Conservation (phyloP, 2,113 vertebrate genomes). For the Oxyura jamaicensis region DNA sequence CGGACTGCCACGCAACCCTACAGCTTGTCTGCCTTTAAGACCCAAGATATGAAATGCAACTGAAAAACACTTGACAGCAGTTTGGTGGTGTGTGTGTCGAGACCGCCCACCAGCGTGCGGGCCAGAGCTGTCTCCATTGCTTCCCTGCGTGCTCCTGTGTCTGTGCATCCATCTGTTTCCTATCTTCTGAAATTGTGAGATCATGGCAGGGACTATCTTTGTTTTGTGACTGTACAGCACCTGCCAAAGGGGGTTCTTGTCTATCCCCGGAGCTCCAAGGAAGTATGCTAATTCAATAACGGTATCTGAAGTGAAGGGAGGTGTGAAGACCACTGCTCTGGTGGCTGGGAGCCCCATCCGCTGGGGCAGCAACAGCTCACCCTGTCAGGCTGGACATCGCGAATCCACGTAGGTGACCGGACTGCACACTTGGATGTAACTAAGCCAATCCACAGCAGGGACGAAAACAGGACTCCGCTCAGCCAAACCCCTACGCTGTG, state of each 20-base stretch:
- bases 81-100: not conserved
- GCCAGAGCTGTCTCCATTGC: rapidly evolving
- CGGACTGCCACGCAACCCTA: not conserved
- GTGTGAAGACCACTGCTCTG: not conserved
- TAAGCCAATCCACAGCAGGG: not conserved
- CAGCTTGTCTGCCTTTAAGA: not conserved
- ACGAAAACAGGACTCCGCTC: not conserved
- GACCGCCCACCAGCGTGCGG: not conserved
- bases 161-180: not conserved
- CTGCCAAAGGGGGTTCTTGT: not conserved
- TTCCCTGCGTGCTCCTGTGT: not conserved
- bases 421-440: not conserved
- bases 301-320: not conserved
- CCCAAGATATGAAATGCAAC: not conserved
- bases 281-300: rapidly evolving
- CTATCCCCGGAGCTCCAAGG: not conserved
- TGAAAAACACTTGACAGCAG: not conserved
- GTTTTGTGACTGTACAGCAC: not conserved
- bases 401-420: not conserved
- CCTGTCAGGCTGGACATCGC: not conserved
- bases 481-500: not conserved
- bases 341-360: rapidly evolving
- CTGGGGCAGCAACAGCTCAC: rapidly evolving
- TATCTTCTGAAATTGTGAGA: not conserved
- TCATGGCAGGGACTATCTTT: not conserved